Percentiles rank a stretch among this genome's conserved stretches.
Conservation (phyloP, 2,888 invertebrate species). For the Mimas tiliae region DNA sequence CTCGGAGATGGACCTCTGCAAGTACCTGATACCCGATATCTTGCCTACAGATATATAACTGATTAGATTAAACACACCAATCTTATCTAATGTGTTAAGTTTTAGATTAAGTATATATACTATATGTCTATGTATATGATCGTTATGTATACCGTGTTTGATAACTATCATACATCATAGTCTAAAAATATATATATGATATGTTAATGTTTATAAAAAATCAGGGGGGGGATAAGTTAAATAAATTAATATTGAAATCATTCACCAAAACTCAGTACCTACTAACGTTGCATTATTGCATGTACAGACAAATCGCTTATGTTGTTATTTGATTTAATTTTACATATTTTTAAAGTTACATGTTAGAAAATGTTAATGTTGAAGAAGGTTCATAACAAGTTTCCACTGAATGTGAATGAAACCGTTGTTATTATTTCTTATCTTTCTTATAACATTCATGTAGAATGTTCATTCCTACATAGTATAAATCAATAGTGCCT, state of each 20-base stretch:
- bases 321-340: neutral
- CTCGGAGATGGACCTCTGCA: conserved; percentile 88
- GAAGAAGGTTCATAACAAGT: too few species aligned
- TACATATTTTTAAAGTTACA: neutral
- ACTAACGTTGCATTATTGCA: neutral
- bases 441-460: too few species aligned
- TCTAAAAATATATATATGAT: neutral
- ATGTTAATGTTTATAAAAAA: neutral
- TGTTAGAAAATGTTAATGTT: too few species aligned
- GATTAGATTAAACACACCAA: conserved; percentile 32
- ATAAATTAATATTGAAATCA: neutral
- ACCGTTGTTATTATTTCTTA: too few species aligned
- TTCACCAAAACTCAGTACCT: neutral
- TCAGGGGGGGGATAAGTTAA: neutral
- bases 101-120: conserved; percentile 22
- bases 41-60: conserved; percentile 87
- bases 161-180: neutral
- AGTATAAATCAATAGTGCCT: neutral
- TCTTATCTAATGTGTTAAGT: conserved; percentile 14
- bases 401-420: neutral
- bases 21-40: conserved; percentile 91
- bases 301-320: neutral
- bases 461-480: neutral
- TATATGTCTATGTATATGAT: conserved; percentile 33
- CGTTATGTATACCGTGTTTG: neutral